Evolutionary conservation across 2,888 invertebrate genomes (phyloP).

Genomic region (Meganola albula): DNA sequence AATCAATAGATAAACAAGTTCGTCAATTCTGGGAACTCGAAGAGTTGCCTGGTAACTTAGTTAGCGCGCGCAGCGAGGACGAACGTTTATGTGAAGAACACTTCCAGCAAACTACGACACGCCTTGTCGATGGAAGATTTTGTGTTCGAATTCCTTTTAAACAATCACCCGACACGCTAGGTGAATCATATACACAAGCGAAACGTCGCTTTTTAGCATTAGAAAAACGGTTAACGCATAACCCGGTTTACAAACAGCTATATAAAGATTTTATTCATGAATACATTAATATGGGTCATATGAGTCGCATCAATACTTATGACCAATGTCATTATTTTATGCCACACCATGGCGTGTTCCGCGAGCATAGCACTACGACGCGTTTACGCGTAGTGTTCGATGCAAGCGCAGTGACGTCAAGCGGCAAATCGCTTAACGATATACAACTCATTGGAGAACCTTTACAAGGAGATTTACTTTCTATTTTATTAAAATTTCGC

Average conservation of each 20-base stretch:
- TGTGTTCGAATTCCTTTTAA: neutral
- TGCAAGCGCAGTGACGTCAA: neutral
- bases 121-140: neutral
- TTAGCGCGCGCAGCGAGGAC: neutral
- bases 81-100: neutral
- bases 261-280: neutral
- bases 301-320: neutral
- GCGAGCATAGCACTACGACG: constrained; percentile 1
- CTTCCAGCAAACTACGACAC: neutral
- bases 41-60: neutral
- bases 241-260: neutral
- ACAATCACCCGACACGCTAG: too few species aligned
- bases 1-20: neutral
- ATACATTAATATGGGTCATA: neutral
- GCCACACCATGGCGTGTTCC: neutral
- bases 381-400: constrained; percentile 3
- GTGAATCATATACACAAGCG: too few species aligned
- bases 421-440: constrained; percentile 2
- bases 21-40: neutral
- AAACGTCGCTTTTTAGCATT: too few species aligned
- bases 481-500: constrained; percentile 1
- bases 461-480: constrained; percentile 2
- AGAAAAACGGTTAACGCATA: too few species aligned
- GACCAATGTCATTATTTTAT: neutral
- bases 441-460: constrained; percentile 1